Evolutionary conservation across 2,888 invertebrate genomes (phyloP).

Genomic region (Andrena haemorrhoa): DNA sequence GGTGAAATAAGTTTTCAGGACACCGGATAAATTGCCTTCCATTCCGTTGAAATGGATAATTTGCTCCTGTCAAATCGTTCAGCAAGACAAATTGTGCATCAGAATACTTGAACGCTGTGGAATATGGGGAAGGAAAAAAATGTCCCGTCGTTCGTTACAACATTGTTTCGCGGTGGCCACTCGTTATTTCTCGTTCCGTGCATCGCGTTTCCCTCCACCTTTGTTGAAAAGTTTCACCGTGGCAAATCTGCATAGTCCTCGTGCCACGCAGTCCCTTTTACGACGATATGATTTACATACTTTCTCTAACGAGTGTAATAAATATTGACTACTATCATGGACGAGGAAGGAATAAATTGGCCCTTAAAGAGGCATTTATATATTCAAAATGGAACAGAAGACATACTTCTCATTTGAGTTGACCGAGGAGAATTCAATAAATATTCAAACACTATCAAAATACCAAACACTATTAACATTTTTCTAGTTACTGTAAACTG

Average conservation of each 20-base stretch:
- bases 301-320: conserved; percentile 35
- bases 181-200: conserved; percentile 17
- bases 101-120: conserved; percentile 13
- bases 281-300: conserved; percentile 31
- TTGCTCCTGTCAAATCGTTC: conserved; percentile 51
- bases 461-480: too few relatives aligned
- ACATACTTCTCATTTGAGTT: too few relatives aligned
- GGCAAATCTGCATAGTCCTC: conserved; percentile 4
- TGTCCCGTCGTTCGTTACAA: conserved; percentile 3
- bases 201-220: conserved; percentile 6
- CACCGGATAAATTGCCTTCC: conserved; percentile 58
- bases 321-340: conserved; percentile 11
- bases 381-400: background rate
- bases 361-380: background rate
- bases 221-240: conserved; percentile 1
- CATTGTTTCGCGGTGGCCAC: conserved; percentile 7
- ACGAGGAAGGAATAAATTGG: background rate
- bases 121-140: conserved; percentile 5
- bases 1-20: conserved; percentile 62
- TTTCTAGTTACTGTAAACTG: too few relatives aligned
- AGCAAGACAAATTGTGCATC: conserved; percentile 48
- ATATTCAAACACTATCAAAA: too few relatives aligned
- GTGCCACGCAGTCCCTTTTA: conserved; percentile 25
- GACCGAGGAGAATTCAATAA: too few relatives aligned
- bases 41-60: conserved; percentile 61